These are phyloP conservation scores for Acanthosepion pharaonis DNA, from an alignment of 2,888 invertebrate genomes.

Conservation along the genomic window DNA sequence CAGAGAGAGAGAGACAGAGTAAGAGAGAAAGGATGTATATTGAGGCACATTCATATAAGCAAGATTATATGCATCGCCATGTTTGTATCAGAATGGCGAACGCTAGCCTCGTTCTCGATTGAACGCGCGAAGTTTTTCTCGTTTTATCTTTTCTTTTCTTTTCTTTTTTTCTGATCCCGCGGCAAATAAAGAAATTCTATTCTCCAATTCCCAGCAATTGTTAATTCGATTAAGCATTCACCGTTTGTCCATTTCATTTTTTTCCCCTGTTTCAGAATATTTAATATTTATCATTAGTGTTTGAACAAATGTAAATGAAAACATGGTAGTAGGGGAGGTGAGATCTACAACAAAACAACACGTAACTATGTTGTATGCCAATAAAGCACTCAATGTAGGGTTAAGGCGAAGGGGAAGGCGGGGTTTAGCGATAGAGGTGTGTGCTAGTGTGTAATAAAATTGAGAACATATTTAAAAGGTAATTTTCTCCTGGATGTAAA, in stretches of 20 bases:
- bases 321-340: not conserved
- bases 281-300: not conserved
- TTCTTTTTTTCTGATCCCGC: not conserved
- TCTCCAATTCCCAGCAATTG: not conserved
- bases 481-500: not conserved
- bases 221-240: not conserved
- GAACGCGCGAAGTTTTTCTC: not conserved
- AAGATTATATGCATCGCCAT: conserved; percentile 6
- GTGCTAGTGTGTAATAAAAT: not conserved
- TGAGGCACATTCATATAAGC: not conserved
- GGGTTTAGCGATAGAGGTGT: not conserved
- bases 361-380: not conserved
- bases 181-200: conserved; percentile 14
- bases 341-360: not conserved
- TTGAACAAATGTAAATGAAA: not conserved
- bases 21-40: not conserved
- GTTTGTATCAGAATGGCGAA: not conserved
- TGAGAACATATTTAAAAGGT: not conserved
- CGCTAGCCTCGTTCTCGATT: not conserved
- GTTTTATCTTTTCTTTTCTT: not conserved
- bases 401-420: not conserved
- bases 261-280: not conserved
- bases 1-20: too few relatives aligned
- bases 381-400: not conserved
- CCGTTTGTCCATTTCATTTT: not conserved